A percentile compares a stretch with the other conserved stretches of the same genome.
Conservation (phyloP, 2,113 vertebrate species). For the Setophaga coronata region DNA sequence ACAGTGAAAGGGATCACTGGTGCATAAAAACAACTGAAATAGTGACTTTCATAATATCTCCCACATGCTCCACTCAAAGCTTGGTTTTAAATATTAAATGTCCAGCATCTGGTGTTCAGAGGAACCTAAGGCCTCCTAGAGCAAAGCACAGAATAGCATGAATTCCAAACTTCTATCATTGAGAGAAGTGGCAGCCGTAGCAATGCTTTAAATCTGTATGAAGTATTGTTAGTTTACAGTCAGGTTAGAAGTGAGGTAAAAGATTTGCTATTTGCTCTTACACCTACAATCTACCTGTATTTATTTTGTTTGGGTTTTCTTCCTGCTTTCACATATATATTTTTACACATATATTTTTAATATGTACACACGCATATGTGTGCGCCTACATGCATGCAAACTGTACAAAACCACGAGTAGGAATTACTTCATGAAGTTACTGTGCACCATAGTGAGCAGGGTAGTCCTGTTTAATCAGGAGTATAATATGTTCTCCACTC, state of each 20-base stretch:
- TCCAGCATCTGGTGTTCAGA: not conserved
- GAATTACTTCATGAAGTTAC: not conserved
- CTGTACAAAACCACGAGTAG: not conserved
- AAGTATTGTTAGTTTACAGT: not conserved
- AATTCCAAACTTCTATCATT: not conserved
- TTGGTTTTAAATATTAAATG: not conserved
- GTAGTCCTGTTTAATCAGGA: not conserved
- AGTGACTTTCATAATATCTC: not conserved
- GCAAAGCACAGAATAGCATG: not conserved
- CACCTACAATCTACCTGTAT: not conserved
- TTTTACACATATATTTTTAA: not conserved
- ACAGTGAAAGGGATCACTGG: not conserved
- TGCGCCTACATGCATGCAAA: accelerated
- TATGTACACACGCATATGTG: not conserved
- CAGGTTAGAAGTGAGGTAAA: not conserved
- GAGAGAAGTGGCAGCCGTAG: not conserved
- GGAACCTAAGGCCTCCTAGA: not conserved
- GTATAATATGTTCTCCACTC: not conserved
- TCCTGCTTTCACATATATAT: not conserved
- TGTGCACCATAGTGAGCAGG: not conserved
- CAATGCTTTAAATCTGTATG: not conserved
- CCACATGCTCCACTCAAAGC: not conserved
- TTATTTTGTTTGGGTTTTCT: not conserved
- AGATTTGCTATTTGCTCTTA: not conserved
- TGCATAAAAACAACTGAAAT: not conserved